phyloP scores from a whole-genome alignment of 2,888 invertebrate genomes.

The Junonia oenone region DNA sequence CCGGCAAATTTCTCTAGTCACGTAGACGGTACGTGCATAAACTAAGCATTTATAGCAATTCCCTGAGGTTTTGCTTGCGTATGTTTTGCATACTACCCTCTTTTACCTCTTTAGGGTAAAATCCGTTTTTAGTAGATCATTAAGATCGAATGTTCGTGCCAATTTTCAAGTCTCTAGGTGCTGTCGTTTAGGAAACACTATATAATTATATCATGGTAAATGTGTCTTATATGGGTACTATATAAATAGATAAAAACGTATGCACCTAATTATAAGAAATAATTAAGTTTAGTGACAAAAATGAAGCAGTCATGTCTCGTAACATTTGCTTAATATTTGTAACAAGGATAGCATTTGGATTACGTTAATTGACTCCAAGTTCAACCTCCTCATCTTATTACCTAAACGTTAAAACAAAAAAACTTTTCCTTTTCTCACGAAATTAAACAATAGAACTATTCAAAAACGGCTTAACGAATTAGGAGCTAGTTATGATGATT shows the following conservation, averaged over 20 bases:
- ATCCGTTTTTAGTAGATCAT: too few relatives aligned
- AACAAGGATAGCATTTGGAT: neutral
- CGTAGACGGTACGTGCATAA: neutral
- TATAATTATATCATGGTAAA: too few relatives aligned
- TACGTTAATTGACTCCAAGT: neutral
- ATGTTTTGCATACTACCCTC: too few relatives aligned
- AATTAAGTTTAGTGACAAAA: neutral
- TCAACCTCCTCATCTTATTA: neutral
- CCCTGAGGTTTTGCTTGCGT: too few relatives aligned
- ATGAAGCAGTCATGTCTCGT: neutral
- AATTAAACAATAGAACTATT: neutral
- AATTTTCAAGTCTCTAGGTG: too few relatives aligned
- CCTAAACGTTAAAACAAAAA: neutral
- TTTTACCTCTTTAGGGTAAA: too few relatives aligned
- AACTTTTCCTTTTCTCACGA: neutral
- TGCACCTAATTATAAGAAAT: neutral
- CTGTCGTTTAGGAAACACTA: too few relatives aligned
- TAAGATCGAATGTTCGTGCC: too few relatives aligned
- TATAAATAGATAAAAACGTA: neutral
- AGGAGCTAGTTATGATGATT: neutral
- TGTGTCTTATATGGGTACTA: too few relatives aligned
- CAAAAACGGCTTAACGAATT: neutral
- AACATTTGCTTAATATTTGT: neutral
- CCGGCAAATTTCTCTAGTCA: slow-evolving; percentile 8
- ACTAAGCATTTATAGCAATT: neutral